A percentile compares a stretch with the other conserved stretches of the same genome.
Evolutionary conservation across 2,888 invertebrate species (phyloP).

Genomic region (Lamellibrachia columna): DNA sequence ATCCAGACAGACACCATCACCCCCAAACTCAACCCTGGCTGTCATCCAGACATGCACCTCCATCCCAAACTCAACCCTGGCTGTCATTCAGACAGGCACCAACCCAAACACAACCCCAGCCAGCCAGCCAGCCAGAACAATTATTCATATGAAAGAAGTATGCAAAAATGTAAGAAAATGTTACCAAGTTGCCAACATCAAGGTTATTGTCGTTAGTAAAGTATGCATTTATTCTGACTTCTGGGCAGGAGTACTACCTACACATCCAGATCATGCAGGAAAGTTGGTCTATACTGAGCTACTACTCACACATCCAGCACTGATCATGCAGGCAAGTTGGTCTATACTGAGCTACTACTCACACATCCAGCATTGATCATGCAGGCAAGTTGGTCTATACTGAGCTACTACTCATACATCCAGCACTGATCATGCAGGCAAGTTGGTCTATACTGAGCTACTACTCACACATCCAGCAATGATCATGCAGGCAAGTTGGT

Average conservation of each 20-base stretch:
- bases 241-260: background rate
- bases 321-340: constrained; percentile 97
- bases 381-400: constrained; percentile 96
- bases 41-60: too few species aligned
- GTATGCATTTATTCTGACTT: constrained; percentile 78
- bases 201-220: too few species aligned
- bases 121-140: background rate
- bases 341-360: constrained; percentile 82
- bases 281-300: background rate
- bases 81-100: too few species aligned
- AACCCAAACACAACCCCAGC: too few species aligned
- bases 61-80: too few species aligned
- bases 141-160: background rate
- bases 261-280: background rate
- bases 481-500: background rate
- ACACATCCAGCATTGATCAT: constrained; percentile 86
- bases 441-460: background rate
- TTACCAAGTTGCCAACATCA: too few species aligned
- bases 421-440: background rate
- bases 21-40: too few species aligned
- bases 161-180: too few species aligned
- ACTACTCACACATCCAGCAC: constrained; percentile 73
- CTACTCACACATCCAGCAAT: background rate
- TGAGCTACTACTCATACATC: constrained; percentile 68
- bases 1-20: too few species aligned